phyloP scores from a whole-genome alignment of 2,888 invertebrate genomes.

The Notocelia uddmanniana region DNA sequence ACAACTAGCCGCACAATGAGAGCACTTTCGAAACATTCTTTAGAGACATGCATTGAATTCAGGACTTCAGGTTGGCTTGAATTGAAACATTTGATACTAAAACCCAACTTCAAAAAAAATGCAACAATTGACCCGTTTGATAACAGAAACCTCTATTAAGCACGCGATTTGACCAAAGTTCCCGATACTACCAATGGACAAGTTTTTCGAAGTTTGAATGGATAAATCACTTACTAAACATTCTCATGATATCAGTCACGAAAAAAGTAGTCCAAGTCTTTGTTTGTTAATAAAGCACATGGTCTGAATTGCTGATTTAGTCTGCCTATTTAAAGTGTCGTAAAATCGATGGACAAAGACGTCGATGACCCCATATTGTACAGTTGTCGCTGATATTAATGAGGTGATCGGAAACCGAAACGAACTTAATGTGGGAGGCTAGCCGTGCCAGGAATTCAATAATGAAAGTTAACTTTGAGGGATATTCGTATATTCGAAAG shows the following conservation, averaged over 20 bases:
- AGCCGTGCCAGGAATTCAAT: constrained; percentile 49
- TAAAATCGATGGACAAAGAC: constrained; percentile 47
- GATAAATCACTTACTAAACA: constrained; percentile 15
- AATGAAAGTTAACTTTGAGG: constrained; percentile 9
- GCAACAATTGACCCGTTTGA: too few species aligned
- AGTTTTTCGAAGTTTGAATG: background rate
- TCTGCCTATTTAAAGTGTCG: constrained; percentile 24
- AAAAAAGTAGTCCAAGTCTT: constrained; percentile 6
- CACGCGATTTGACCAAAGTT: background rate
- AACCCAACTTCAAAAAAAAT: too few species aligned
- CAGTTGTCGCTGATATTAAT: constrained; percentile 48
- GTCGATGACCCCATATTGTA: constrained; percentile 53
- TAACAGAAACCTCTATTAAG: background rate
- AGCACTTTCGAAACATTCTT: constrained; percentile 42
- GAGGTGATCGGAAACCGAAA: constrained; percentile 51
- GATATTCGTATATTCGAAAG: background rate
- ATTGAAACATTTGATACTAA: background rate
- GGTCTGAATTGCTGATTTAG: constrained; percentile 36
- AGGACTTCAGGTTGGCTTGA: background rate
- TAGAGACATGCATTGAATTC: constrained; percentile 6
- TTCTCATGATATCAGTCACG: constrained; percentile 24
- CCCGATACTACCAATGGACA: background rate
- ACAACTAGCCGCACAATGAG: constrained; percentile 45
- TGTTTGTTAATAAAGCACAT: constrained; percentile 26
- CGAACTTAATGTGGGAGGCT: constrained; percentile 46